Evolutionary conservation across 2,113 vertebrate species (phyloP).

Genomic region (Cynopterus brachyotis): DNA sequence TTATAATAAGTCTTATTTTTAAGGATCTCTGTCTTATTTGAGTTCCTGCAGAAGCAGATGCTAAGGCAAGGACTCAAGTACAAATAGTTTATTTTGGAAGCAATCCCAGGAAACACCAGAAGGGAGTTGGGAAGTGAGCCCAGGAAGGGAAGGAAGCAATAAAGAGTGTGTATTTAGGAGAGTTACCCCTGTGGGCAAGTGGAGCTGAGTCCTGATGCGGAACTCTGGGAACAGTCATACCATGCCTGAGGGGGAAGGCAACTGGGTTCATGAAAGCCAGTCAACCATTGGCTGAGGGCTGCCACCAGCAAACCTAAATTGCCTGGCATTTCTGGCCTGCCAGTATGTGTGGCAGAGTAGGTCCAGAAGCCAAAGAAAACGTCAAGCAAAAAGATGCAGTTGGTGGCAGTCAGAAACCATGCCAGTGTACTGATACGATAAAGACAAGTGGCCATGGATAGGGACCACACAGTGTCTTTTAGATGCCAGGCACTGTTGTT

Average conservation of each 20-base stretch:
- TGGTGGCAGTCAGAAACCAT: neutral
- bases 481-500: neutral
- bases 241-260: neutral
- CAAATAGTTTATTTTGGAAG: neutral
- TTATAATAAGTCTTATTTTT: neutral
- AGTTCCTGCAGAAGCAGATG: neutral
- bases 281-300: neutral
- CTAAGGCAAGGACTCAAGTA: neutral
- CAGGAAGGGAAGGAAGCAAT: neutral
- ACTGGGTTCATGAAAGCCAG: neutral
- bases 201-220: neutral
- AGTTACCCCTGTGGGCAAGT: neutral
- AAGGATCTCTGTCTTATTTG: neutral
- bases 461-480: neutral
- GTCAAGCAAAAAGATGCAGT: neutral
- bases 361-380: neutral
- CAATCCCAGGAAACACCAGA: neutral
- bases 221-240: neutral
- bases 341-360: neutral
- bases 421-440: neutral
- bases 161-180: neutral
- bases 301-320: neutral
- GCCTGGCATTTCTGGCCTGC: neutral
- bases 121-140: neutral
- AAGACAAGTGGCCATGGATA: neutral